Base-by-base conservation (phyloP, 2,113 vertebrate species). In the Apodemus sylvaticus region DNA sequence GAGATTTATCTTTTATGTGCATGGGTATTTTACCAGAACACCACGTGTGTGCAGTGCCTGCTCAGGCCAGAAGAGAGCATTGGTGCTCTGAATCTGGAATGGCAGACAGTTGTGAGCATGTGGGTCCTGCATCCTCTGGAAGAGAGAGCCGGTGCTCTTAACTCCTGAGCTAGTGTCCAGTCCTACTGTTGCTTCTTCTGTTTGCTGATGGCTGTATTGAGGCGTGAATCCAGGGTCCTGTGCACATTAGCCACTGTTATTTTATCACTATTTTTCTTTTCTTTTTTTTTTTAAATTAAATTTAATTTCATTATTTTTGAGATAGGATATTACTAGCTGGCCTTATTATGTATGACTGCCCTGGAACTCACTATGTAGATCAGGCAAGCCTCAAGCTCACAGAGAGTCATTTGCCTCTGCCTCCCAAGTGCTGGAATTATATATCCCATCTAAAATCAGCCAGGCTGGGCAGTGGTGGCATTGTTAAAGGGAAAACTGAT, bases 401-500 rank as follows among this genome's bases (percentile, higher is more conserved):
- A 82, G 55, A 82, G 55, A 26, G 26, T 39, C 10, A 39, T 24
- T 26, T 39, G 53, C 12, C 36, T 39, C 55, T 60, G 55, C 20
- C 20, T 82, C 55, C 36, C n/a, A 60, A 60, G 53, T 82, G 51
- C 77, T 55, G 77, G 77, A 55, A 81, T 81, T n/a, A n/a, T 55
- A 10, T 55, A 55, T 55, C 31, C 34, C 78, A 81, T 58, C 58
- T 58, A 12, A n/a, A 81, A n/a, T 13, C 53, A 20, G 51, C 24
- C 36, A 53, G 53, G 53, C 53, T 20, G 20, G 19, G 53, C 53
- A 22, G 36, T n/a, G 51, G 78, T 55, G 20, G 31, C 45, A 53
- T 39, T 17, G 58, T 77, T 60, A 83, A 51, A 96, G 88, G 78
- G 76, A 51, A 96, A 97, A 71, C 12, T 71, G 64, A 22, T 81